Percentiles rank a stretch among this genome's conserved stretches.
phyloP scores from a whole-genome alignment of 2,888 invertebrate genomes.

The Coremacera marginata region DNA sequence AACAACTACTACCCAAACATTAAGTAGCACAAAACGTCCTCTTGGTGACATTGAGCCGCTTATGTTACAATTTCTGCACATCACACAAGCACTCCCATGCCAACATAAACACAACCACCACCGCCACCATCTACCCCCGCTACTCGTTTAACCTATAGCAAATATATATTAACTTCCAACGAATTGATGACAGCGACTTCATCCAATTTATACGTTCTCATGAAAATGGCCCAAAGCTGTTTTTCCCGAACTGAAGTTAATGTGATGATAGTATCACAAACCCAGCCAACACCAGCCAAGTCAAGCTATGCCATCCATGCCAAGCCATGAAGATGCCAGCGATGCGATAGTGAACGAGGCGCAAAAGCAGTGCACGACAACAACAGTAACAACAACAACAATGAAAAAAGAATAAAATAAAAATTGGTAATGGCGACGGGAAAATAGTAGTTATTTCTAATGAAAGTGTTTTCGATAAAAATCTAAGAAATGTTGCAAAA shows the following conservation, averaged over 20 bases:
- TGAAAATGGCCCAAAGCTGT: slow-evolving; percentile 27
- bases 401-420: neutral
- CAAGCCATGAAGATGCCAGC: neutral
- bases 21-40: neutral
- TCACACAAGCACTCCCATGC: neutral
- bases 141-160: neutral
- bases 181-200: slow-evolving; percentile 30
- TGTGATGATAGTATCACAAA: slow-evolving; percentile 31
- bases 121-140: neutral
- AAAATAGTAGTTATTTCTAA: slow-evolving; percentile 56
- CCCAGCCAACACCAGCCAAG: neutral
- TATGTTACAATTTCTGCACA: neutral
- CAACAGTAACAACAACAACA: neutral
- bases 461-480: slow-evolving; percentile 60
- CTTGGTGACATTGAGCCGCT: neutral
- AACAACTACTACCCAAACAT: neutral
- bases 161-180: slow-evolving; percentile 7
- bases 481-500: slow-evolving; percentile 48
- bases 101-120: too few relatives aligned
- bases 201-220: slow-evolving; percentile 29
- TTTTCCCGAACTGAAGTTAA: slow-evolving; percentile 20
- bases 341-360: neutral
- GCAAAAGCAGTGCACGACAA: neutral
- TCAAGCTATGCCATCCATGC: neutral
- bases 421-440: slow-evolving; percentile 24